phyloP scores from a whole-genome alignment of 2,888 invertebrate genomes.

The Drosophila hamatofila region DNA sequence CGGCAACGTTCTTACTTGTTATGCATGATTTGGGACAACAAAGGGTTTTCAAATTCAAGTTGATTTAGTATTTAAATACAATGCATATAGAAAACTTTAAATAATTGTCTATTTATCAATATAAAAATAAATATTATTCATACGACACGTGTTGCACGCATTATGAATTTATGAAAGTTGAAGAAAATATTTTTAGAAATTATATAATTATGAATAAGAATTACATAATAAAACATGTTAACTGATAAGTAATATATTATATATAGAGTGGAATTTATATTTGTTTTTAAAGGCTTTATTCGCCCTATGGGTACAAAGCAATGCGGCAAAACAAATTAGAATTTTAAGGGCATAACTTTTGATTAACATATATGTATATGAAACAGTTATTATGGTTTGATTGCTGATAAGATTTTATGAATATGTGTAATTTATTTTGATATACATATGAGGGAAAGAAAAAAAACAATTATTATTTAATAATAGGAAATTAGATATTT shows the following conservation, averaged over 20 bases:
- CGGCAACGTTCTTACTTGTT: no score
- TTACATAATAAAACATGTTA: neutral
- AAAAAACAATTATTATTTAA: no score
- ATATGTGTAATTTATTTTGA: neutral
- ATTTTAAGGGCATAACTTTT: neutral
- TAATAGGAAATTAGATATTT: neutral
- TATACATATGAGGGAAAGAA: neutral
- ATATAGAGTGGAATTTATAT: neutral
- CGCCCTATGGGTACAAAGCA: neutral
- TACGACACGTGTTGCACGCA: neutral
- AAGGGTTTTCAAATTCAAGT: neutral
- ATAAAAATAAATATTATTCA: constrained; percentile 1
- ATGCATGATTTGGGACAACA: neutral
- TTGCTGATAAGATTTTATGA: neutral
- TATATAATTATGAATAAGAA: neutral
- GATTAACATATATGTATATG: neutral
- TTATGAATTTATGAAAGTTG: no score
- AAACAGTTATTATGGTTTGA: neutral
- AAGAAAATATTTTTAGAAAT: no score
- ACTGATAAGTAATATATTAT: no score
- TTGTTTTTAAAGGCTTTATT: neutral
- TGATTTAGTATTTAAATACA: neutral
- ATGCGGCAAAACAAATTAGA: neutral
- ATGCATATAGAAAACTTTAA: no score
- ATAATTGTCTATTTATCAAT: neutral